Evolutionary conservation across 1,140 invertebrate species (phyloP).

Genomic region (Hesperophylax magnus): DNA sequence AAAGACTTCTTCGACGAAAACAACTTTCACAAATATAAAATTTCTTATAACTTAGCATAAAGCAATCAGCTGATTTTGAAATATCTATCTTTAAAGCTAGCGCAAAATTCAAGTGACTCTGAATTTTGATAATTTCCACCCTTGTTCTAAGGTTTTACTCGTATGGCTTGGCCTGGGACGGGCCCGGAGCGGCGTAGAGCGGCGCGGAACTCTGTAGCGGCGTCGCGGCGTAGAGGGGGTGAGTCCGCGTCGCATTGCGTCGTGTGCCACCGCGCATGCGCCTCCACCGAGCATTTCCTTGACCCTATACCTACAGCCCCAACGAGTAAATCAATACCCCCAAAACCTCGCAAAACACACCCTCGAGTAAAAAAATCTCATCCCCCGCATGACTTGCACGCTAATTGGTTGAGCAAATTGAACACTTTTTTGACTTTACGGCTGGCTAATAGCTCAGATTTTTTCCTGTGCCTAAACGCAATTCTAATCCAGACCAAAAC

Average conservation of each 20-base stretch:
- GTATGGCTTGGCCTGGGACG: too few relatives aligned
- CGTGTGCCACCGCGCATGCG: slow-evolving; percentile 17
- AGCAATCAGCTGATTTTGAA: too few relatives aligned
- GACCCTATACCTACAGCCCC: slow-evolving; percentile 3
- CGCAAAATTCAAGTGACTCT: too few relatives aligned
- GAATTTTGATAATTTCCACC: too few relatives aligned
- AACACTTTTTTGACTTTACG: background rate
- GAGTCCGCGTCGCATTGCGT: slow-evolving; percentile 24
- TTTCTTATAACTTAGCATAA: too few relatives aligned
- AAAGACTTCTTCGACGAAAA: too few relatives aligned
- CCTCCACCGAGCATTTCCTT: background rate
- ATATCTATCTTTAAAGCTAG: too few relatives aligned
- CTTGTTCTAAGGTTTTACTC: background rate
- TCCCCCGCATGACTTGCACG: too few relatives aligned
- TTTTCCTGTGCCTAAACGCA: background rate
- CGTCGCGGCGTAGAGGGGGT: background rate
- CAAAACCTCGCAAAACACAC: background rate
- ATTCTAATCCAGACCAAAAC: background rate
- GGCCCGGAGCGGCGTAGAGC: background rate
- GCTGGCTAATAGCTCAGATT: too few relatives aligned
- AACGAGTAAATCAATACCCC: slow-evolving; percentile 1
- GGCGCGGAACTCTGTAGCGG: background rate
- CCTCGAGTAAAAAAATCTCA: slow-evolving; percentile 2
- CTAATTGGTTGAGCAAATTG: background rate
- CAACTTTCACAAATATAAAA: too few relatives aligned